Evolutionary conservation across 2,888 invertebrate genomes (phyloP).

Genomic region (Brachypalpus laphriformis): DNA sequence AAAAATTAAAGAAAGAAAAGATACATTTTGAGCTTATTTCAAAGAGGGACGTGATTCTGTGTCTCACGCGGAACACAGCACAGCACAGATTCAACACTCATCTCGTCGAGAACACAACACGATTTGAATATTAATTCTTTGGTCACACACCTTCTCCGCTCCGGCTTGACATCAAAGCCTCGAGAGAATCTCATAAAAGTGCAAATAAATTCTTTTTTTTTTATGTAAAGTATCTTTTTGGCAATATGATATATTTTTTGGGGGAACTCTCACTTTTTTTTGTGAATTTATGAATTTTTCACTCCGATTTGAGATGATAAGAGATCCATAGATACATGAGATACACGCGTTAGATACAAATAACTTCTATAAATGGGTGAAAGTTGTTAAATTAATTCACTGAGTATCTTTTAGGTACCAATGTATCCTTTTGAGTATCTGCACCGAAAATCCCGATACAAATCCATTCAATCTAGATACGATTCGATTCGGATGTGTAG

Average conservation of each 20-base stretch:
- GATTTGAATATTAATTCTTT: constrained; percentile 67
- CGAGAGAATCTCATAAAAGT: not conserved
- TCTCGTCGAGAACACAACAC: constrained; percentile 53
- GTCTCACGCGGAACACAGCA: constrained; percentile 37
- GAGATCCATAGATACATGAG: constrained; percentile 21
- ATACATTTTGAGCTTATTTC: constrained; percentile 34
- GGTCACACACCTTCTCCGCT: constrained; percentile 35
- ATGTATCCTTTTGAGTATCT: constrained; percentile 45
- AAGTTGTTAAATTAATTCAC: constrained; percentile 36
- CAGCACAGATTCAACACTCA: constrained; percentile 37
- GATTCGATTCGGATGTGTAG: not conserved
- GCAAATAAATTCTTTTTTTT: constrained; percentile 10
- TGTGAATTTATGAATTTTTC: constrained; percentile 27
- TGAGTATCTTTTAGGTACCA: constrained; percentile 32
- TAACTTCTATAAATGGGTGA: constrained; percentile 7
- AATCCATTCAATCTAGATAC: constrained; percentile 25
- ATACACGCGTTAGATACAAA: not conserved
- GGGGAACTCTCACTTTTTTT: constrained; percentile 56
- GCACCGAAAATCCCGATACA: constrained; percentile 11
- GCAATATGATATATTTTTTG: not conserved
- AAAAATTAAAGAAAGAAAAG: constrained; percentile 38
- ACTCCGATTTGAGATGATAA: constrained; percentile 24
- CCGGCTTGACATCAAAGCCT: constrained; percentile 13
- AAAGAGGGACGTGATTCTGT: constrained; percentile 38
- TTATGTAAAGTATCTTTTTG: constrained; percentile 10